Conservation (phyloP, 2,113 vertebrate species). For the Mormyrus lacerda region DNA sequence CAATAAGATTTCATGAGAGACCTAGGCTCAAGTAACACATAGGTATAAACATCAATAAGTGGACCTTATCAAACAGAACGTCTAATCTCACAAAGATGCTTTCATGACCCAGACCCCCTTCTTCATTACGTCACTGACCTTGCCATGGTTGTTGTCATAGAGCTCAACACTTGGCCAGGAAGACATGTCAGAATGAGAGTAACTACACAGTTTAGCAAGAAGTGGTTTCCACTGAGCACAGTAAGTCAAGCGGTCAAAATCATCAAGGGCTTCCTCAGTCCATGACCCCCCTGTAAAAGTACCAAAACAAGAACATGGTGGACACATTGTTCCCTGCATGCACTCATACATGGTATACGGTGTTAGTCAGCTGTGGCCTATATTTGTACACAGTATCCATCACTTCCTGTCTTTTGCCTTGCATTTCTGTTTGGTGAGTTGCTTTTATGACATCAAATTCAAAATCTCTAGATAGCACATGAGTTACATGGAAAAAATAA, state of each 20-base stretch:
- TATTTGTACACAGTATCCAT: neutral
- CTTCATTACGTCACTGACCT: slow-evolving; percentile 51
- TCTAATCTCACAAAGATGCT: neutral
- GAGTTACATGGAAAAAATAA: neutral
- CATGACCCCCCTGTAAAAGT: slow-evolving; percentile 58
- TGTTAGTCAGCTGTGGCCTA: neutral
- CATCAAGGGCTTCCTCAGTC: slow-evolving; percentile 70
- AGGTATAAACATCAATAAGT: neutral
- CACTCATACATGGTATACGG: neutral
- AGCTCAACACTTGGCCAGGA: slow-evolving; percentile 72
- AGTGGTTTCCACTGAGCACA: slow-evolving; percentile 76
- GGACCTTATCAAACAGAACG: neutral
- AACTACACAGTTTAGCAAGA: slow-evolving; percentile 77
- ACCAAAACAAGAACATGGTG: neutral
- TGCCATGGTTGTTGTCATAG: slow-evolving; percentile 47
- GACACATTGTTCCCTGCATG: neutral
- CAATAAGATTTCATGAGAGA: neutral
- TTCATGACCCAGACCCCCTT: neutral
- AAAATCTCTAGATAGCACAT: neutral
- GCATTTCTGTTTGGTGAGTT: neutral
- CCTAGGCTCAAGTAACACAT: neutral
- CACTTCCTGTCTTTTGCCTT: neutral
- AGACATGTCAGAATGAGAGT: slow-evolving; percentile 59
- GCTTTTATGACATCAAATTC: neutral
- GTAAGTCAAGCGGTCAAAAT: slow-evolving; percentile 68